phyloP scores from a whole-genome alignment of 2,113 vertebrate genomes.

The Sardina pilchardus region DNA sequence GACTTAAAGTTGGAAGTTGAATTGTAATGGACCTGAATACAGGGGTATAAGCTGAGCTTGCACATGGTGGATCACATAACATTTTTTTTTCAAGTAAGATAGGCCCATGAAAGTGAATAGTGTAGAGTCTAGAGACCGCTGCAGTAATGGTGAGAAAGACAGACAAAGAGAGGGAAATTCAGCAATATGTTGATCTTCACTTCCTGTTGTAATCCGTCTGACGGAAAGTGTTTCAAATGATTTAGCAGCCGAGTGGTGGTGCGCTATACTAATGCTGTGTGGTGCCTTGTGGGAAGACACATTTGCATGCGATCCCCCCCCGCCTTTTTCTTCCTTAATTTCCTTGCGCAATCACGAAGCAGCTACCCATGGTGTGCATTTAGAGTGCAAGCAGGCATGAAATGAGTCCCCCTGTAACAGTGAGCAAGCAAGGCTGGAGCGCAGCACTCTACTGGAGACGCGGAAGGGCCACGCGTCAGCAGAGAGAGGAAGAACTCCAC shows the following conservation, averaged over 20 bases:
- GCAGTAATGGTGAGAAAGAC: neutral
- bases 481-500: neutral
- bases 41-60: neutral
- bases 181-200: neutral
- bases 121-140: neutral
- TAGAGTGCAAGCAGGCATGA: neutral
- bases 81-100: neutral
- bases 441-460: neutral
- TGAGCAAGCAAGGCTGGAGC: neutral
- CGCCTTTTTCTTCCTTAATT: neutral
- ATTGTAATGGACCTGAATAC: neutral
- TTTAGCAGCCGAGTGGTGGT: neutral
- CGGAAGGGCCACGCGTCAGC: neutral
- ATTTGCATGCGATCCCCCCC: neutral
- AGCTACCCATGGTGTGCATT: conserved; percentile 3
- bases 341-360: neutral
- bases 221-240: neutral
- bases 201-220: neutral
- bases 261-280: neutral
- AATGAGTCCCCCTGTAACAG: neutral
- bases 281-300: neutral
- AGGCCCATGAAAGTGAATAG: neutral
- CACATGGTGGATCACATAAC: neutral
- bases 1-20: neutral
- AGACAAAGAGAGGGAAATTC: neutral